Evolutionary conservation across 2,113 vertebrate genomes (phyloP).

Genomic region (Alligator sinensis): DNA sequence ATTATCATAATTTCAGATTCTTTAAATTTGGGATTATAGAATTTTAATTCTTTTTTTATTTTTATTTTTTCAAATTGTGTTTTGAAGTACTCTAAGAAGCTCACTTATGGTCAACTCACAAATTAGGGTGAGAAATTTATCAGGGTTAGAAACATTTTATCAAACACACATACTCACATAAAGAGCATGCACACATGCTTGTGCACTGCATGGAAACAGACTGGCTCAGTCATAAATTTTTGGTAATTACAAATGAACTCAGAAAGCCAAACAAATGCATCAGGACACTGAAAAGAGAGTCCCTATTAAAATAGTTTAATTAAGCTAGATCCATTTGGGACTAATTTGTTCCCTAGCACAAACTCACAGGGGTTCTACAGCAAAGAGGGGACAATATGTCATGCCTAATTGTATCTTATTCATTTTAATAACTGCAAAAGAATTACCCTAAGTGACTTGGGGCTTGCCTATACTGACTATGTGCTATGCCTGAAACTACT

Average conservation of each 20-base stretch:
- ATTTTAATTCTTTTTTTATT: accelerated
- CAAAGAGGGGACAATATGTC: not conserved
- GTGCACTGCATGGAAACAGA: not conserved
- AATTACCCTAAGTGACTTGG: not conserved
- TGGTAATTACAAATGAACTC: not conserved
- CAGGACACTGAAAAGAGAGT: too few species aligned
- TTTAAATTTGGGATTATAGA: not conserved
- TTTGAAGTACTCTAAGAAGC: not conserved
- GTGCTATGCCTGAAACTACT: too few species aligned
- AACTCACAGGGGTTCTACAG: constrained; percentile 5
- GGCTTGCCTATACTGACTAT: too few species aligned
- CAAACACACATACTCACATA: not conserved
- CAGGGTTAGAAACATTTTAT: not conserved
- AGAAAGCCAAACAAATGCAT: not conserved
- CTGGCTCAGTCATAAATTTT: not conserved
- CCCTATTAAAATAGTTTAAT: not conserved
- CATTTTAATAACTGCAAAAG: constrained; percentile 16
- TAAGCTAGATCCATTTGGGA: not conserved
- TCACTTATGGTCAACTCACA: not conserved
- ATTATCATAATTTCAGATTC: not conserved
- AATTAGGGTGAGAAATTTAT: not conserved
- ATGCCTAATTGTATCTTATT: not conserved
- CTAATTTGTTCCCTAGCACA: constrained; percentile 21
- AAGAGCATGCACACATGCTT: too few species aligned
- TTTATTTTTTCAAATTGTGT: not conserved